Percentiles rank a stretch among this genome's conserved stretches.
Evolutionary conservation across 1,140 invertebrate species (phyloP).

Genomic region (Sesamia nonagrioides): DNA sequence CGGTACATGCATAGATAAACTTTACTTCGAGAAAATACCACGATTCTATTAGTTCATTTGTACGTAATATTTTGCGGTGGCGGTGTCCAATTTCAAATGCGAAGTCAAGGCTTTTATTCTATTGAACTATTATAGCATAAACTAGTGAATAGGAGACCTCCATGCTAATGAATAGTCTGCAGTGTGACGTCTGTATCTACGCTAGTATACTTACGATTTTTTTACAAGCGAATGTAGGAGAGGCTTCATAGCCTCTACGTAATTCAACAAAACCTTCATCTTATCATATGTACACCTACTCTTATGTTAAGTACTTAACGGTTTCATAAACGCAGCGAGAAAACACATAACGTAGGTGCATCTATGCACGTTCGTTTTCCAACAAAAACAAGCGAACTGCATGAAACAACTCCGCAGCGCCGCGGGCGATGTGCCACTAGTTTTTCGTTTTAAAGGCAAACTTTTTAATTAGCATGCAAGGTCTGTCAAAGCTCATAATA

Average conservation of each 20-base stretch:
- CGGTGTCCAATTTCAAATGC: conserved; percentile 66
- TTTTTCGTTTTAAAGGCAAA: conserved; percentile 45
- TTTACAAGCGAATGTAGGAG: too few species aligned
- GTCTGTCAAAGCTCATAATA: conserved; percentile 64
- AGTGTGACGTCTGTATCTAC: conserved; percentile 49
- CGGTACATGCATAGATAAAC: too few species aligned
- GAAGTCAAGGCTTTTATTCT: conserved; percentile 52
- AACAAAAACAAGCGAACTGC: conserved; percentile 30
- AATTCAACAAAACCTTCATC: conserved; percentile 10
- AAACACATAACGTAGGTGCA: neutral
- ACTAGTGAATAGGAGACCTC: conserved; percentile 55
- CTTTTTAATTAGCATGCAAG: conserved; percentile 66
- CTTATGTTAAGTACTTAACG: conserved; percentile 1
- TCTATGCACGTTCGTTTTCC: conserved; percentile 22
- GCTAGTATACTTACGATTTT: neutral
- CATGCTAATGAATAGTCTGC: conserved; percentile 47
- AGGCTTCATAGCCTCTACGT: neutral
- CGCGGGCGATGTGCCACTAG: conserved; percentile 6
- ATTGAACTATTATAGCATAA: conserved; percentile 57
- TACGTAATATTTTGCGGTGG: conserved; percentile 60
- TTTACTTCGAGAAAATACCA: conserved; percentile 9
- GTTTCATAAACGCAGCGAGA: neutral
- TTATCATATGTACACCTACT: neutral
- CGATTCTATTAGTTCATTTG: conserved; percentile 32
- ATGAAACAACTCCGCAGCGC: conserved; percentile 3